Base-by-base conservation (phyloP, 1,140 invertebrate species). In the Hylaeus anthracinus region DNA sequence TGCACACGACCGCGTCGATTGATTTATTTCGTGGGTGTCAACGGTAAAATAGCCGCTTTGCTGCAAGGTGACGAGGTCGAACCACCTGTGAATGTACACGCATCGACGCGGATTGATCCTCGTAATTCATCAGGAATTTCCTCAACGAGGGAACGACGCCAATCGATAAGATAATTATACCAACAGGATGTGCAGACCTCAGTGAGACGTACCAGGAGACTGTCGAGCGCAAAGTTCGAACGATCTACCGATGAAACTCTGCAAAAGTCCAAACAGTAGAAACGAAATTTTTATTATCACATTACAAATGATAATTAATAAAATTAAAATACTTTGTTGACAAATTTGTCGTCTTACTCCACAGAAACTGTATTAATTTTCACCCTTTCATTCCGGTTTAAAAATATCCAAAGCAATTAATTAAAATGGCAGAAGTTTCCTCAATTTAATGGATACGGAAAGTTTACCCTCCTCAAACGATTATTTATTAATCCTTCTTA, bases 91-190 rank as follows among this genome's bases (percentile, higher is more conserved):
- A 55, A 39, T 69, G 26, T 45, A 41, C 55, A 66, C 67, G 64
- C 58, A 66, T 10, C 56, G n/a, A 4, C 63, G 56, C 43, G 39
- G 48, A 63, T 45, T 48, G 55, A 39, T 60, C 45, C 65, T 78
- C 69, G 65, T 85, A 85, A 85, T 75, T 86, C 60, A 78, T 66
- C 41, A 63, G 51, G 37, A 15, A 55, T 65, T 63, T 74, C 55
- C 12, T 1, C 55, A 12, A 0, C 15, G 37, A 66, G 15, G 5
- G 63, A 60, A 72, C 43, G 61, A 75, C 53, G 51, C 48, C 37
- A 15, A 10, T 2, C 48, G 85, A 83, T 86, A 79, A 86, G 72
- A 83, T 79, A 83, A 86, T 86, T 86, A 76, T 58, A 53, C 14
- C 15, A 83, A 39, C 67, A 86, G 81, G 64, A 86, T 83, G 26